phyloP scores from a whole-genome alignment of 2,888 invertebrate genomes.

The Nephrotoma flavescens region DNA sequence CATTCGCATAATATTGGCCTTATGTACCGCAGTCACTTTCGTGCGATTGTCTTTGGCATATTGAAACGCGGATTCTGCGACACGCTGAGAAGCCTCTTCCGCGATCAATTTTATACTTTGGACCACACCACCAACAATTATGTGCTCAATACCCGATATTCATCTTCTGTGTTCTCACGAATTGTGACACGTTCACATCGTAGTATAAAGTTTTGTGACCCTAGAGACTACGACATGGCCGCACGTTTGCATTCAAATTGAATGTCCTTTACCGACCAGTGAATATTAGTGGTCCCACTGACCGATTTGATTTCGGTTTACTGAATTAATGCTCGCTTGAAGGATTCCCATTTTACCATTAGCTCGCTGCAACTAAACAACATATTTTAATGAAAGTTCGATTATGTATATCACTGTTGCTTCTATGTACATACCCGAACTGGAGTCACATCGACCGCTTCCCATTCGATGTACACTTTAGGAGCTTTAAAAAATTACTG shows the following conservation, averaged over 20 bases:
- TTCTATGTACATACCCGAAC: too few species aligned
- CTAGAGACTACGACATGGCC: conserved; percentile 91
- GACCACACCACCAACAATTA: too few species aligned
- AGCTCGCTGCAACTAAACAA: too few species aligned
- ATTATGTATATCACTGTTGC: too few species aligned
- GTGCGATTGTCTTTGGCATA: conserved; percentile 83
- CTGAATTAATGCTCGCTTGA: too few species aligned
- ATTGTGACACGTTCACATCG: conserved; percentile 96
- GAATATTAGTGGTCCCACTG: conserved; percentile 95
- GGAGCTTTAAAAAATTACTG: conserved; percentile 94
- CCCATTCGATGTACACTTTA: conserved; percentile 95
- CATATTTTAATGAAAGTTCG: too few species aligned
- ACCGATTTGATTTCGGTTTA: too few species aligned
- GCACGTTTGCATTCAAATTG: conserved; percentile 91
- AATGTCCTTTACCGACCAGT: conserved; percentile 98
- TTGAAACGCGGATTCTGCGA: conserved; percentile 95
- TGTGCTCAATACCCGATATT: too few species aligned
- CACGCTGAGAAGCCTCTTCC: too few species aligned
- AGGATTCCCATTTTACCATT: too few species aligned
- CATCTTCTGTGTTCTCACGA: conserved; percentile 98
- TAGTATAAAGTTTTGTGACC: conserved; percentile 94
- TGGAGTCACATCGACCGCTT: conserved; percentile 95
- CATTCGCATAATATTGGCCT: conserved; percentile 99
- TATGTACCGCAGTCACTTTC: conserved; percentile 97
- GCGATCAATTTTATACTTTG: too few species aligned